Conservation (phyloP, 1,140 invertebrate species). For the Drosophila orena region DNA sequence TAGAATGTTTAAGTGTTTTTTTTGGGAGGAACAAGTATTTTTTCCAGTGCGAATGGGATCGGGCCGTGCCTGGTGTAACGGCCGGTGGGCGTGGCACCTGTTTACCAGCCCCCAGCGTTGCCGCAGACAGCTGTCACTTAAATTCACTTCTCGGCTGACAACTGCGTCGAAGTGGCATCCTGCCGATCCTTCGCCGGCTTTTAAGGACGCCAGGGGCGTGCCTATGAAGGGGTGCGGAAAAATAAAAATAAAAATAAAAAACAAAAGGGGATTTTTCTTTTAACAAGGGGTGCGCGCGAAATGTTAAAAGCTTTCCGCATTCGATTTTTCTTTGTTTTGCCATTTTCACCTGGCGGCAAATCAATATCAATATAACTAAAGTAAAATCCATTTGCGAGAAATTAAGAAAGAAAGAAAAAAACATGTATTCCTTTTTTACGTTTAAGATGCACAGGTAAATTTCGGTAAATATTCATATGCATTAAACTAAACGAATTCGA, state of each 20-base stretch:
- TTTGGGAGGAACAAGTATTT: not conserved
- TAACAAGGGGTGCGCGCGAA: constrained; percentile 19
- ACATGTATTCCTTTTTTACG: no score
- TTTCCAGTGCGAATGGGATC: constrained; percentile 1
- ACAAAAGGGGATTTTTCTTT: not conserved
- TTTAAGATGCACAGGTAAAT: not conserved
- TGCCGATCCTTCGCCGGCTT: constrained; percentile 17
- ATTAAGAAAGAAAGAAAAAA: not conserved
- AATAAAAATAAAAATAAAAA: not conserved
- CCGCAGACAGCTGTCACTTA: constrained; percentile 75
- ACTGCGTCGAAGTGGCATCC: constrained; percentile 47
- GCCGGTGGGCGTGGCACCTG: constrained; percentile 11
- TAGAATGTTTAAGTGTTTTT: no score
- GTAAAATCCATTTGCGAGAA: constrained; percentile 4
- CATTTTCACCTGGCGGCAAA: constrained; percentile 11
- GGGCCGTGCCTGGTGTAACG: not conserved
- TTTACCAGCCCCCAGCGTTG: constrained; percentile 1
- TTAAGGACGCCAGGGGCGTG: not conserved
- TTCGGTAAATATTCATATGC: not conserved
- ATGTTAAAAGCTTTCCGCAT: constrained; percentile 71
- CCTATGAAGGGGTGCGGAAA: not conserved
- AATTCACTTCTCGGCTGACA: constrained; percentile 56
- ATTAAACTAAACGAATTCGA: not conserved
- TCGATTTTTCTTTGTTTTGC: constrained; percentile 7
- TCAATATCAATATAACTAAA: constrained; percentile 3